Conservation (phyloP, 2,113 vertebrate genomes). For the Promerops cafer region DNA sequence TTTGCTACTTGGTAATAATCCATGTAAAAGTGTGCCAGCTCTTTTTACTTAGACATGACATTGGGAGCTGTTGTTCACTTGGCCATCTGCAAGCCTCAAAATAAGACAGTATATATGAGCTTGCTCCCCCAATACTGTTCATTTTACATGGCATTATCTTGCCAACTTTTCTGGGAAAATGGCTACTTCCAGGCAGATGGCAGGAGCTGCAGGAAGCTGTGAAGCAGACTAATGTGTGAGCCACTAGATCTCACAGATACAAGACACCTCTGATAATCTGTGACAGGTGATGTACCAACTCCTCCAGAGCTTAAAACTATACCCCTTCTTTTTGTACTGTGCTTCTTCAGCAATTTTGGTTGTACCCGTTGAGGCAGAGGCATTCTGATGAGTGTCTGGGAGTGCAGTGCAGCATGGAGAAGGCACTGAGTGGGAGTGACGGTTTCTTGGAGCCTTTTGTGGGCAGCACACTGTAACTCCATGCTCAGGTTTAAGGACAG, state of each 20-base stretch:
- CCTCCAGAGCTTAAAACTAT: not conserved
- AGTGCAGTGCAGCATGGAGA: not conserved
- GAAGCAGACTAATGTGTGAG: not conserved
- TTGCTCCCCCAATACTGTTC: not conserved
- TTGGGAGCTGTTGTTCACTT: not conserved
- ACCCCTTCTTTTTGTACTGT: not conserved
- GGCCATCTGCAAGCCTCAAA: not conserved
- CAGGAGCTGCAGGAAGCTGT: not conserved
- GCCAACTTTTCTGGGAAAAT: not conserved
- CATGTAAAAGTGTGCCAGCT: not conserved
- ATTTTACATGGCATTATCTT: not conserved
- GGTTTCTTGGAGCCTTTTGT: not conserved
- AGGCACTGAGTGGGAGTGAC: not conserved
- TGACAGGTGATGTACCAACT: not conserved
- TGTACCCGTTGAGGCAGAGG: not conserved
- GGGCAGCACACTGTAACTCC: not conserved
- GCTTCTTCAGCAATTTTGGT: not conserved
- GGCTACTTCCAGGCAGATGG: conserved; percentile 43
- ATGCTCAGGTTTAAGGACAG: not conserved
- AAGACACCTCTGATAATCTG: not conserved
- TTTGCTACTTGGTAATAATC: not conserved
- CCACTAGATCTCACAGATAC: not conserved
- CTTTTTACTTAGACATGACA: not conserved
- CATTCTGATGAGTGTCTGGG: not conserved
- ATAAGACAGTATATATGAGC: not conserved